These are phyloP conservation scores for Abscondita cerata DNA, from an alignment of 2,888 invertebrate genomes.

Conservation along the genomic window DNA sequence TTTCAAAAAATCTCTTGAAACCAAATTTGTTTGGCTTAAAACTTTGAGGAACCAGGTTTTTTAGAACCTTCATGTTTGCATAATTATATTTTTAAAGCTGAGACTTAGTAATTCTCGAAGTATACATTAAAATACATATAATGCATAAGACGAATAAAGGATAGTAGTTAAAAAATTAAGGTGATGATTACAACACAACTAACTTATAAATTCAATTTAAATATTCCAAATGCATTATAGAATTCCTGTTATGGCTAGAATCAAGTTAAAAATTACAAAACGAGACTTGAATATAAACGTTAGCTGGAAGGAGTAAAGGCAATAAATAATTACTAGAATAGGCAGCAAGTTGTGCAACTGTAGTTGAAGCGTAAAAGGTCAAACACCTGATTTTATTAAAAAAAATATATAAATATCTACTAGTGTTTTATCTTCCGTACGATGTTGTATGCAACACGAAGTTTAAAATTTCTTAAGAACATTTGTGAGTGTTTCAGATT, in stretches of 20 bases:
- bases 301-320: conserved; percentile 7
- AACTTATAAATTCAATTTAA: conserved; percentile 4
- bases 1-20: no score
- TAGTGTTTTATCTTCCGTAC: conserved; percentile 21
- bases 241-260: conserved; percentile 10
- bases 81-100: no score
- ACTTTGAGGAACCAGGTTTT: no score
- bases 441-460: not conserved
- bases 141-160: no score
- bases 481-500: not conserved
- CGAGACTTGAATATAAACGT: conserved; percentile 13
- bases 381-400: conserved; percentile 28
- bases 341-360: conserved; percentile 27
- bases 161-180: no score
- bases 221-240: conserved; percentile 10
- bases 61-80: no score
- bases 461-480: not conserved
- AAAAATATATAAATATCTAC: conserved; percentile 6
- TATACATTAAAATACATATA: no score
- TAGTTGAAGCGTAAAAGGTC: conserved; percentile 23
- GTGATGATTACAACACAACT: no score
- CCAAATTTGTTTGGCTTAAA: no score
- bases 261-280: conserved; percentile 9
- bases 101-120: no score
- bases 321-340: conserved; percentile 17